A percentile compares a stretch with the other conserved stretches of the same genome.
Evolutionary conservation across 2,113 vertebrate genomes (phyloP).

Genomic region (Nansenia antarctica): DNA sequence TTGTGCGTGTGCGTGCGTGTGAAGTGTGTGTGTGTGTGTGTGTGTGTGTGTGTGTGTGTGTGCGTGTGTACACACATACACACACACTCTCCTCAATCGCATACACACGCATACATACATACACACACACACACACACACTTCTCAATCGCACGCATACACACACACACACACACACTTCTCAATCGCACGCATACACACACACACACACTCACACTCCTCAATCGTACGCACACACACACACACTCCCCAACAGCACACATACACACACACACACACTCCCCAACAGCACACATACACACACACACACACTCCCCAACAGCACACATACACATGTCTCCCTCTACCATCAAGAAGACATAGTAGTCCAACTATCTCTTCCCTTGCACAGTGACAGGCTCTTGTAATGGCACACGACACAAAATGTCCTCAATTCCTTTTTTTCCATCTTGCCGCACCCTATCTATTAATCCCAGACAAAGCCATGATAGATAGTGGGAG

Average conservation of each 20-base stretch:
- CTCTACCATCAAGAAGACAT: conserved; percentile 30
- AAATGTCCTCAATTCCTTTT: conserved; percentile 30
- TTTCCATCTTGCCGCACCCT: conserved; percentile 30
- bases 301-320: neutral
- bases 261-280: conserved; percentile 2
- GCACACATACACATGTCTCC: neutral
- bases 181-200: conserved; percentile 3
- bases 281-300: conserved; percentile 6
- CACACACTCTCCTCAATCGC: neutral
- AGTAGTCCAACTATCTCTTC: conserved; percentile 38
- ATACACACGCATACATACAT: too few relatives aligned
- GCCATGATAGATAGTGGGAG: conserved; percentile 32
- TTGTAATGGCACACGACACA: conserved; percentile 40
- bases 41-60: neutral
- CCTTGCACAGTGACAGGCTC: conserved; percentile 30
- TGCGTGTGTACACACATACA: neutral
- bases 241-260: neutral
- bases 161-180: neutral
- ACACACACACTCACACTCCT: neutral
- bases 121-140: conserved; percentile 3
- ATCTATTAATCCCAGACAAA: conserved; percentile 39
- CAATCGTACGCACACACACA: neutral
- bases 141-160: neutral
- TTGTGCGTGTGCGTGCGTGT: neutral
- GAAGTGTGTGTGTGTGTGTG: neutral